Base-by-base conservation (phyloP, 2,113 vertebrate genomes). In the Menidia beryllina region DNA sequence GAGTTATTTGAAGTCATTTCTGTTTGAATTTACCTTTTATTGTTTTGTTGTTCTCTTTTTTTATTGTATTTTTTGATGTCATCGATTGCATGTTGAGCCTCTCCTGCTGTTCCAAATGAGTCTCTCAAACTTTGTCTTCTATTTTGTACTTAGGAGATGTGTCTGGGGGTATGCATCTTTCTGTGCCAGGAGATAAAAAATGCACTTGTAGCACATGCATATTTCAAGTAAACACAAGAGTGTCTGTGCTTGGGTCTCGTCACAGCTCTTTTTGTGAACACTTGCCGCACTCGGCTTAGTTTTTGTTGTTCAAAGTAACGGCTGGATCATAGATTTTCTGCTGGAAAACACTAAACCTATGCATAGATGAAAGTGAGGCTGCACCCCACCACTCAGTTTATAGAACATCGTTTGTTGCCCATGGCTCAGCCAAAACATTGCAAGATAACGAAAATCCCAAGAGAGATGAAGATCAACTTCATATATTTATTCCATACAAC, bases 221-320 rank as follows among this genome's bases (percentile, higher is more conserved):
- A 78, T 69, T 61, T 53, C 17, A 30, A 36, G 24, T 26, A 43
- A 56, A 57, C 43, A 23, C 4, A 2, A 10, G 11, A 53, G 24
- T 45, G 20, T 39, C 21, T 39, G 12, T 34, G 50, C 36, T 45
- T 27, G 47, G 34, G 25, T 54, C 54, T 25, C 14, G 34, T 54
- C 54, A 14, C 62, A 48, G 25, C 24, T 60, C 67, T 34, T 19
- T 25, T 45, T 30, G 36, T 55, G 43, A 79, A 74, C 47, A 68
- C 30, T 50, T 60, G 60, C 27, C 59, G 48, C 58, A 55, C 34
- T 50, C 41, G 41, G 48, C 64, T 69, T 30, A 43, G 59, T 27
- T 67, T 72, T 77, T 85, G 68, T 82, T 82, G 69, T 84, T 85
- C 68, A 83, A 79, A 81, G 77, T 48, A 72, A 64, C 34, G 25